Conservation (phyloP, 2,797 vertebrate genomes). For the Vespertilio murinus region DNA sequence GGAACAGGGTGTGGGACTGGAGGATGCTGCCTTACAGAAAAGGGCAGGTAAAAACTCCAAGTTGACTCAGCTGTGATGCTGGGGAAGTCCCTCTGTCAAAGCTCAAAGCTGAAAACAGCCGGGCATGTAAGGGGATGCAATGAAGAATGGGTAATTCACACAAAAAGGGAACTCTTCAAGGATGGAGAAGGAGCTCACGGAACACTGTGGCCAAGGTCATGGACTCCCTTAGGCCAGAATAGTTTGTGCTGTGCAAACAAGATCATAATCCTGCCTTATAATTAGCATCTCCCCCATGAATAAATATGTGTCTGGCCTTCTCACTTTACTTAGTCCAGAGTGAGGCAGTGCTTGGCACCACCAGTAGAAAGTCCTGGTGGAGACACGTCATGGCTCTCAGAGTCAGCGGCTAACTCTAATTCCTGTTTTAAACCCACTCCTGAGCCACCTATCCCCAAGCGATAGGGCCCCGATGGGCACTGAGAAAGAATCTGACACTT, state of each 20-base stretch:
- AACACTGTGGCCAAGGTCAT: slow-evolving; percentile 4
- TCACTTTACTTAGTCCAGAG: not conserved
- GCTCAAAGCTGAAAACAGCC: not conserved
- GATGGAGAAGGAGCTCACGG: not conserved
- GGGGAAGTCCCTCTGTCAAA: not conserved
- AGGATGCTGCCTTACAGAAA: not conserved
- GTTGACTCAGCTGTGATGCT: not conserved
- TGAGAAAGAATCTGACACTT: not conserved
- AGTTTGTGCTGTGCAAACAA: not conserved
- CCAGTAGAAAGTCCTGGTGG: not conserved
- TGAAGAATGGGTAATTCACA: slow-evolving; percentile 10
- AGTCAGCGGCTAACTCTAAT: not conserved
- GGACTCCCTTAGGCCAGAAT: not conserved
- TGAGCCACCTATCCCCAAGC: not conserved
- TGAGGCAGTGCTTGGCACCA: not conserved
- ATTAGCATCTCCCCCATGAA: slow-evolving; percentile 8
- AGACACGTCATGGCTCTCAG: not conserved
- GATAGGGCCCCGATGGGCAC: not conserved
- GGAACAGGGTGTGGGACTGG: rapidly evolving
- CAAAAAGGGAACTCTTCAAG: not conserved
- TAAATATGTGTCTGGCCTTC: slow-evolving; percentile 38
- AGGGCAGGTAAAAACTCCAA: not conserved
- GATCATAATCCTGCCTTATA: not conserved
- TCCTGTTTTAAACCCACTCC: not conserved
- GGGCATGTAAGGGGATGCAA: not conserved